These are phyloP conservation scores for Cataglyphis rosenhaueri DNA, from an alignment of 2,888 invertebrate species.

Conservation along the genomic window DNA sequence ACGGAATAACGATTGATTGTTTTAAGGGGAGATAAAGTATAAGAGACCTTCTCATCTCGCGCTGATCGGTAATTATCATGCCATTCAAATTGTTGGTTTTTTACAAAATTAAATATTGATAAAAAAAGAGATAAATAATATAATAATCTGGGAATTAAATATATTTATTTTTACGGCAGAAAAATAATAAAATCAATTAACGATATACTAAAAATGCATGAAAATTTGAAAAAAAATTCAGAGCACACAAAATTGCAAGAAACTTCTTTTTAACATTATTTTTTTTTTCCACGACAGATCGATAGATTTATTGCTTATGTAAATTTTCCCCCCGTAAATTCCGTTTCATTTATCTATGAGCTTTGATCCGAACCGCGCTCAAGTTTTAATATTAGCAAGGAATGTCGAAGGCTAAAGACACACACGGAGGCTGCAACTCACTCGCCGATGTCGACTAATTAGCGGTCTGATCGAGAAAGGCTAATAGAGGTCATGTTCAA, in stretches of 20 bases:
- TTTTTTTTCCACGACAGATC: background rate
- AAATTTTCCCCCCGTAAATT: constrained; percentile 9
- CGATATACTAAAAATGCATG: background rate
- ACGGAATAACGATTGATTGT: constrained; percentile 43
- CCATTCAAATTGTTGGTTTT: background rate
- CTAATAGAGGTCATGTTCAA: constrained; percentile 77
- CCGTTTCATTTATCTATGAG: background rate
- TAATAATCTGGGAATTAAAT: background rate
- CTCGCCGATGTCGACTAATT: constrained; percentile 73
- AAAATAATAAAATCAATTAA: background rate
- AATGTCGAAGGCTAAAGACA: constrained; percentile 44
- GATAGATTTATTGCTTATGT: background rate
- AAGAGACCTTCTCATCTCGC: constrained; percentile 2
- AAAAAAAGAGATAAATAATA: background rate
- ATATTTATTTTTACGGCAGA: background rate
- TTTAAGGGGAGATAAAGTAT: background rate
- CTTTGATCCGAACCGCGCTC: background rate
- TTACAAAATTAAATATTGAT: background rate
- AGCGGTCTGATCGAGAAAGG: constrained; percentile 74
- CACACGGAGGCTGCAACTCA: constrained; percentile 55
- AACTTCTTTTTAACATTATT: background rate
- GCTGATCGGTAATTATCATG: background rate
- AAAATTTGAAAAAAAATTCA: background rate
- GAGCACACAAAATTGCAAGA: background rate
- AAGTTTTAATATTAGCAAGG: constrained; percentile 40